phyloP scores from a whole-genome alignment of 2,888 invertebrate species.

The Troglohyphantes excavatus region DNA sequence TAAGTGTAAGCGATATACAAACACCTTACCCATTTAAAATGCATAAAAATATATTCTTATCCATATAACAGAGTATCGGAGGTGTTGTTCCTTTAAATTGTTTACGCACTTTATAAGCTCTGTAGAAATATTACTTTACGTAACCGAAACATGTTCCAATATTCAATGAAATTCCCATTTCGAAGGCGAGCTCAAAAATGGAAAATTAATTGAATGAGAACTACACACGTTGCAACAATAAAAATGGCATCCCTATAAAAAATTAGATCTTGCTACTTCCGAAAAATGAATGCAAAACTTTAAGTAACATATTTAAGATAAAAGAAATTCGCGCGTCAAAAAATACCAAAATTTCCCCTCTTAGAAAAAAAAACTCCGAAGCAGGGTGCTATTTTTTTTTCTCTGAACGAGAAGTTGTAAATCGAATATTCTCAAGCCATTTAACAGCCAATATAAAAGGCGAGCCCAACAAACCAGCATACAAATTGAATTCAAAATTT shows the following conservation, averaged over 20 bases:
- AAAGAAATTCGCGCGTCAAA: not conserved
- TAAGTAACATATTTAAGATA: not conserved
- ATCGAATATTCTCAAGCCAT: constrained; percentile 13
- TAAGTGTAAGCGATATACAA: too few species aligned
- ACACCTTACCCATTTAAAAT: too few species aligned
- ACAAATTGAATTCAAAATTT: constrained; percentile 60
- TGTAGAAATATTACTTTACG: too few species aligned
- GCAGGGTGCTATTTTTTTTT: not conserved
- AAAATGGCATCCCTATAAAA: not conserved
- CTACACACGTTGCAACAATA: not conserved
- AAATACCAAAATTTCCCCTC: not conserved
- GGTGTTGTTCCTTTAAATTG: too few species aligned
- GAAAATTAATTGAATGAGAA: not conserved
- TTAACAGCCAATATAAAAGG: constrained; percentile 36
- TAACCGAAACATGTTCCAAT: too few species aligned
- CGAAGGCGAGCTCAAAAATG: not conserved
- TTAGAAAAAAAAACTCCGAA: not conserved
- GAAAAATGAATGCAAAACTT: not conserved
- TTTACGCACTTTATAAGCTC: too few species aligned
- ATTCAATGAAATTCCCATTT: not conserved
- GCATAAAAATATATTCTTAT: too few species aligned
- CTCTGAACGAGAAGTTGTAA: not conserved
- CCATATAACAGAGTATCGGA: too few species aligned
- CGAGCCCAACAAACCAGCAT: constrained; percentile 12
- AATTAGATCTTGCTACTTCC: not conserved